phyloP scores from a whole-genome alignment of 2,888 invertebrate genomes.

The Phyllotreta striolata region DNA sequence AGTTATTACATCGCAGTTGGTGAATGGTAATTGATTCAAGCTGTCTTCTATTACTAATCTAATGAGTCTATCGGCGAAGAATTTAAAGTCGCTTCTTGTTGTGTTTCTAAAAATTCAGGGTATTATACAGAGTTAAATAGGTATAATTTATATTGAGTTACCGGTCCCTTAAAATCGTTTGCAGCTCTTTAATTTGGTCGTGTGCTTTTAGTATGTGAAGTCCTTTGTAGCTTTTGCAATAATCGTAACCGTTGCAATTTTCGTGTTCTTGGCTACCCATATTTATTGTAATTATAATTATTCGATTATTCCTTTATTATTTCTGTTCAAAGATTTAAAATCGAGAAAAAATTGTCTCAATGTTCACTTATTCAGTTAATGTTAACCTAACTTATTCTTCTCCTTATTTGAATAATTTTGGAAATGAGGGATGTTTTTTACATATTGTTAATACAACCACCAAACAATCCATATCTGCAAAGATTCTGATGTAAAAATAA shows the following conservation, averaged over 20 bases:
- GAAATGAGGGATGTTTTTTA: too few relatives aligned
- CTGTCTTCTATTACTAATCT: conserved; percentile 98
- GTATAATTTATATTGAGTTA: conserved; percentile 59
- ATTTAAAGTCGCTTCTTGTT: conserved; percentile 94
- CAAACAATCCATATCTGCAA: too few relatives aligned
- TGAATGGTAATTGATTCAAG: conserved; percentile 94
- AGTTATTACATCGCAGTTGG: conserved; percentile 88
- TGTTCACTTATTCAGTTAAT: too few relatives aligned
- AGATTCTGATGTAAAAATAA: too few relatives aligned
- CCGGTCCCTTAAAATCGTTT: conserved; percentile 89
- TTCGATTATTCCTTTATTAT: too few relatives aligned
- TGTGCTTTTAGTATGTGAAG: conserved; percentile 76
- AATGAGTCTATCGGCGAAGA: conserved; percentile 97
- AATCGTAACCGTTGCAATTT: conserved; percentile 50
- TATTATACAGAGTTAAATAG: conserved; percentile 30
- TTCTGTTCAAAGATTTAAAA: too few relatives aligned
- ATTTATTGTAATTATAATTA: conserved; percentile 8
- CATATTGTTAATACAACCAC: too few relatives aligned
- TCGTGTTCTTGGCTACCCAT: conserved; percentile 61
- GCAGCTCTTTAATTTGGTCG: conserved; percentile 82
- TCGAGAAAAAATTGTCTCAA: too few relatives aligned
- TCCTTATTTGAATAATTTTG: too few relatives aligned
- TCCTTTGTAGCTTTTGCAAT: conserved; percentile 68
- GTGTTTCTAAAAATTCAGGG: conserved; percentile 78
- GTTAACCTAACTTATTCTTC: too few relatives aligned